Percentiles rank a stretch among this genome's conserved stretches.
phyloP scores from a whole-genome alignment of 1,140 invertebrate genomes.

The Cotesia typhae region DNA sequence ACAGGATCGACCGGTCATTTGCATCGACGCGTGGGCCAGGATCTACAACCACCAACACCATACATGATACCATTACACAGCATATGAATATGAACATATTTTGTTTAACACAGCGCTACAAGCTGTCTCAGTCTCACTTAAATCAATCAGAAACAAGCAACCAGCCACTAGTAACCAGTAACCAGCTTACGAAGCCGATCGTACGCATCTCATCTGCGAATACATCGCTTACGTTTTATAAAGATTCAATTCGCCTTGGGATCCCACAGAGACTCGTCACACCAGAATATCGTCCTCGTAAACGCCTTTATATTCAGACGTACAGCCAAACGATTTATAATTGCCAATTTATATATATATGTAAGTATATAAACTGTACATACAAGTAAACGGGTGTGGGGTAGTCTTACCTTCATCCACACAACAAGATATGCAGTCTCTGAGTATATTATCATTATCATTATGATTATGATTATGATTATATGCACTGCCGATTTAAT shows the following conservation, averaged over 20 bases:
- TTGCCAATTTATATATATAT: not conserved
- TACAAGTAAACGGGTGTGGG: not conserved
- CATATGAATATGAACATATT: no score
- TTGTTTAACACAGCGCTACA: no score
- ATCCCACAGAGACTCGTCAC: constrained; percentile 38
- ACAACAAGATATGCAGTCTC: no score
- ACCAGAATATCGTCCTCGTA: constrained; percentile 26
- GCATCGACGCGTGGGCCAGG: constrained; percentile 4
- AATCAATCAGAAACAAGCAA: not conserved
- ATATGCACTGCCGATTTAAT: constrained; percentile 32
- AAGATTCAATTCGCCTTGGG: constrained; percentile 43
- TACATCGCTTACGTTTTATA: constrained; percentile 37
- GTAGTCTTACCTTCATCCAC: no score
- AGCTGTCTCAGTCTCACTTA: no score
- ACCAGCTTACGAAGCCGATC: constrained; percentile 29
- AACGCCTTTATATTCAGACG: constrained; percentile 6
- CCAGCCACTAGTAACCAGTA: no score
- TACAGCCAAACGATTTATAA: constrained; percentile 9
- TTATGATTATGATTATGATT: constrained; percentile 5
- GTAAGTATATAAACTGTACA: not conserved
- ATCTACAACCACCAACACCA: not conserved
- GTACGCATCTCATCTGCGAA: constrained; percentile 6
- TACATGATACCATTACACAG: not conserved
- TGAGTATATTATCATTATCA: no score
- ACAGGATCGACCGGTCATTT: constrained; percentile 15